These are phyloP conservation scores for Acanthis flammea DNA, from an alignment of 2,797 vertebrate genomes.

Conservation along the genomic window DNA sequence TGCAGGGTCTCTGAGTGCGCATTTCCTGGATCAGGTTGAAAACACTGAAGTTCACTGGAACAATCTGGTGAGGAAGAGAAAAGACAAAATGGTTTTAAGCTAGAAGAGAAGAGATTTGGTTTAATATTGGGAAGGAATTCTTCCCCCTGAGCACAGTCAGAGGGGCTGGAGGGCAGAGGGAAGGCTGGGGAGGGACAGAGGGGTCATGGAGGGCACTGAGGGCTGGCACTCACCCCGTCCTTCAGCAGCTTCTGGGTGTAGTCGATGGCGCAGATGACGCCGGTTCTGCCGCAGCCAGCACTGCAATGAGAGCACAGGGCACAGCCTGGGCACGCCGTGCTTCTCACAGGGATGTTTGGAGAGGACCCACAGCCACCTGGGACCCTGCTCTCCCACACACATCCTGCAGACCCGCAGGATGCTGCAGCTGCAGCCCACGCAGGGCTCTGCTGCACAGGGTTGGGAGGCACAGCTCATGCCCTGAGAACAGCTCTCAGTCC, in stretches of 20 bases:
- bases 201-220: rapidly evolving
- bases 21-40: slow-evolving; percentile 88
- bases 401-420: rapidly evolving
- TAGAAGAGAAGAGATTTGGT: background rate
- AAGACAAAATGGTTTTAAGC: background rate
- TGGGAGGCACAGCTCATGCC: background rate
- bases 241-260: slow-evolving; percentile 91
- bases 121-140: background rate
- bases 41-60: slow-evolving; percentile 88
- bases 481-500: background rate
- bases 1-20: slow-evolving; percentile 91
- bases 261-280: slow-evolving; percentile 91
- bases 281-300: slow-evolving; percentile 95
- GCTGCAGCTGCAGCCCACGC: background rate
- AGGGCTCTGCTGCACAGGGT: background rate
- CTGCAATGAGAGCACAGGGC: slow-evolving; percentile 71
- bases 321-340: background rate
- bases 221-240: slow-evolving; percentile 81
- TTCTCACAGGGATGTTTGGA: background rate
- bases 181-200: background rate
- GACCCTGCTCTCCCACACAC: background rate
- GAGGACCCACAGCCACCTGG: background rate
- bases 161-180: background rate
- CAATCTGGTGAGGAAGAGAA: slow-evolving; percentile 75
- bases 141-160: background rate